These are phyloP conservation scores for Podarcis muralis DNA, from an alignment of 2,113 vertebrate species.

Conservation along the genomic window DNA sequence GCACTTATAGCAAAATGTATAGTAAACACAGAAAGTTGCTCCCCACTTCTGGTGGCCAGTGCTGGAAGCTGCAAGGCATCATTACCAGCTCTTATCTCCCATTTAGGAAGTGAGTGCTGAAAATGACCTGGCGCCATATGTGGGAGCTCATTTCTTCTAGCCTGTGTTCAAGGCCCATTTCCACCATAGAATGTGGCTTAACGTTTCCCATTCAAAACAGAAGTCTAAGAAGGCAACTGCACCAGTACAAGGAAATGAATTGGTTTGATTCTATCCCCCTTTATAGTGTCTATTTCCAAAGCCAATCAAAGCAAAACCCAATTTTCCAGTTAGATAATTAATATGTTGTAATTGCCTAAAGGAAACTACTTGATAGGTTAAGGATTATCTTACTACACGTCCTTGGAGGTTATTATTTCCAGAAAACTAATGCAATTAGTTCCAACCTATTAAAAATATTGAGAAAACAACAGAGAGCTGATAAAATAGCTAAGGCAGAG, in stretches of 20 bases:
- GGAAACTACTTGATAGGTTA: slow-evolving; percentile 66
- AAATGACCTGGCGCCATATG: background rate
- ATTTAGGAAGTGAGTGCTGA: background rate
- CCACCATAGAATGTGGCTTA: background rate
- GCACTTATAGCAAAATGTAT: background rate
- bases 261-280: background rate
- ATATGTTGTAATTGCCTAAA: slow-evolving; percentile 71
- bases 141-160: background rate
- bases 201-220: background rate
- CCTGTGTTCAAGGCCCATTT: background rate
- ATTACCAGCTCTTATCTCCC: background rate
- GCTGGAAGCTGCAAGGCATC: background rate
- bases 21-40: background rate
- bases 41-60: background rate
- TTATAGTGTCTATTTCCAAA: slow-evolving; percentile 37
- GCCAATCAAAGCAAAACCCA: slow-evolving; percentile 30
- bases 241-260: background rate
- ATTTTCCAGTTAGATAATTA: slow-evolving; percentile 47
- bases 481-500: slow-evolving; percentile 47
- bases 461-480: slow-evolving; percentile 52
- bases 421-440: slow-evolving; percentile 78
- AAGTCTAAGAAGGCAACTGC: background rate
- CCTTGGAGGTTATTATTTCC: slow-evolving; percentile 71
- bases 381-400: slow-evolving; percentile 57
- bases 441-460: slow-evolving; percentile 61